Evolutionary conservation across 2,888 invertebrate genomes (phyloP).

Genomic region (Villa cingulata): DNA sequence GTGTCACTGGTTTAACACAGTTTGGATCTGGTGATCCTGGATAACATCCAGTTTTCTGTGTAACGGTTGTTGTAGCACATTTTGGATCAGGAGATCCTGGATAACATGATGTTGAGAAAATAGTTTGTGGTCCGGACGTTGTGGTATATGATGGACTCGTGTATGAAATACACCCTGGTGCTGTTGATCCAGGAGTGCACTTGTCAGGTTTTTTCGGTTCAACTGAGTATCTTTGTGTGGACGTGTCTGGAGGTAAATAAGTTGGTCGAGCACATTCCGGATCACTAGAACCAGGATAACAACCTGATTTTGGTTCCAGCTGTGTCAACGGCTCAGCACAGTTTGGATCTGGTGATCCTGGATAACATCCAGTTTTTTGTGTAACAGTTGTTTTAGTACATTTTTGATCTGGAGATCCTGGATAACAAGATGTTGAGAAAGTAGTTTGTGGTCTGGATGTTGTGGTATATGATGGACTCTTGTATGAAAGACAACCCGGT

Average conservation of each 20-base stretch:
- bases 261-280: constrained; percentile 27
- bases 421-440: constrained; percentile 17
- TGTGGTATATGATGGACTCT: not conserved
- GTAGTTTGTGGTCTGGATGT: not conserved
- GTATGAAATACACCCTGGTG: constrained; percentile 26
- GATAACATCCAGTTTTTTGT: constrained; percentile 22
- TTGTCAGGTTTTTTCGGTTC: constrained; percentile 14
- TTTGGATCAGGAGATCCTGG: constrained; percentile 27
- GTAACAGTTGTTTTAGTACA: constrained; percentile 19
- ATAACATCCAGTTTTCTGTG: constrained; percentile 8
- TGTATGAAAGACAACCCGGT: constrained; percentile 1
- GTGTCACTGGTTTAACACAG: constrained; percentile 15
- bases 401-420: constrained; percentile 25
- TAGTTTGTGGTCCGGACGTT: constrained; percentile 22
- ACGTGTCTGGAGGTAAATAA: not conserved
- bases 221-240: not conserved
- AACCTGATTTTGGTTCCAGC: constrained; percentile 20
- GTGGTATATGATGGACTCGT: constrained; percentile 15
- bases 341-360: constrained; percentile 27
- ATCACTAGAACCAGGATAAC: constrained; percentile 38
- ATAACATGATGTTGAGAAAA: constrained; percentile 25
- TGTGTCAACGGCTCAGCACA: constrained; percentile 20
- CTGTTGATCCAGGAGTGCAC: constrained; percentile 30
- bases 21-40: constrained; percentile 23
- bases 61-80: constrained; percentile 15